phyloP scores from a whole-genome alignment of 2,797 vertebrate species.

The Todus mexicanus region DNA sequence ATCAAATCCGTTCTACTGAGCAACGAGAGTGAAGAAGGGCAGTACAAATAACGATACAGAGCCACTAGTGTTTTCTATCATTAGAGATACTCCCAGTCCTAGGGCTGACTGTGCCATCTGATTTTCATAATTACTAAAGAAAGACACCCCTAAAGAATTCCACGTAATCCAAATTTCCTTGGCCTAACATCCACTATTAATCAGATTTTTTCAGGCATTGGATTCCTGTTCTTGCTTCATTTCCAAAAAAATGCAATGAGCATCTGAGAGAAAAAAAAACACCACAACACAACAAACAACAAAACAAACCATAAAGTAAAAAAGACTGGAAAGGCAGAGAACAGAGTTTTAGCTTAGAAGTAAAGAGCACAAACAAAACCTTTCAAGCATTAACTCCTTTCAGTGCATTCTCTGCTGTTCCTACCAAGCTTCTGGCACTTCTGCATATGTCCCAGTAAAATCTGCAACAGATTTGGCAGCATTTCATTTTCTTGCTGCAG shows the following conservation, averaged over 20 bases:
- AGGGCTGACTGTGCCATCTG: neutral
- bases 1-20: neutral
- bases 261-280: neutral
- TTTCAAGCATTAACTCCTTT: neutral
- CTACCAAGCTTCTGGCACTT: neutral
- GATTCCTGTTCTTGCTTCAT: neutral
- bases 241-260: neutral
- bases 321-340: neutral
- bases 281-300: too few species aligned
- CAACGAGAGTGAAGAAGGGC: neutral
- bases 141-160: neutral
- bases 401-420: neutral
- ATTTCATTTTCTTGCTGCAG: neutral
- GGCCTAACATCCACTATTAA: neutral
- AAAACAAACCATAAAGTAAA: neutral
- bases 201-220: neutral
- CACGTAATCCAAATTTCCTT: neutral
- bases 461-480: neutral
- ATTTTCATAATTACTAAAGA: neutral
- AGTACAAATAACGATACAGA: neutral
- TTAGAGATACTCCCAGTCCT: neutral
- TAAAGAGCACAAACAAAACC: neutral
- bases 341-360: neutral
- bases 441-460: neutral
- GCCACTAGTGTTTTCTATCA: neutral